Evolutionary conservation across 2,797 vertebrate species (phyloP).

Genomic region (Tokudaia tokunoshimensis): DNA sequence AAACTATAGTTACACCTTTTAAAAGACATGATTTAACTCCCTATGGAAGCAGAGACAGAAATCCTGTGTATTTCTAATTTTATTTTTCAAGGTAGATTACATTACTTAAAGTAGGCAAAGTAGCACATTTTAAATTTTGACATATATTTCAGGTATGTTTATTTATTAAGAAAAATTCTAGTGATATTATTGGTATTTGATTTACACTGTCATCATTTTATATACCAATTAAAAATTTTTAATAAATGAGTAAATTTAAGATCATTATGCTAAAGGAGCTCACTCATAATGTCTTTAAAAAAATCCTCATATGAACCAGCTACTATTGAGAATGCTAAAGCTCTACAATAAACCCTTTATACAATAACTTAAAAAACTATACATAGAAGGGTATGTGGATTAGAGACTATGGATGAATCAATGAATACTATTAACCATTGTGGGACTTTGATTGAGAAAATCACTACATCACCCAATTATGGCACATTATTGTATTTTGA

Average conservation of each 20-base stretch:
- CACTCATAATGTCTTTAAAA: background rate
- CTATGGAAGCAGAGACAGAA: background rate
- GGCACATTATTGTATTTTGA: slow-evolving; percentile 23
- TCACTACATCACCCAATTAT: background rate
- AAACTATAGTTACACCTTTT: background rate
- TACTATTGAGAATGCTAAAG: background rate
- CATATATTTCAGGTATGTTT: background rate
- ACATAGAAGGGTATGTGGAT: background rate
- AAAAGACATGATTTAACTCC: slow-evolving; percentile 24
- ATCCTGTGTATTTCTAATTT: slow-evolving; percentile 4
- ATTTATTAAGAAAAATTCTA: background rate
- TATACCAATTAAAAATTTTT: slow-evolving; percentile 31
- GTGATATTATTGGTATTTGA: background rate
- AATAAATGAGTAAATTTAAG: background rate
- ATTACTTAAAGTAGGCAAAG: slow-evolving; percentile 1
- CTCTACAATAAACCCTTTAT: background rate
- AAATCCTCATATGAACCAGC: background rate
- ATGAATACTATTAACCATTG: background rate
- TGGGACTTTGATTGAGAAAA: background rate
- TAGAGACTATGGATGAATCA: slow-evolving; percentile 32
- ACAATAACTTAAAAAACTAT: background rate
- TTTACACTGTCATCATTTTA: background rate
- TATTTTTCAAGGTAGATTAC: slow-evolving; percentile 8
- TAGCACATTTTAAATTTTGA: slow-evolving; percentile 48
- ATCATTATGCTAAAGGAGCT: background rate